Conservation (phyloP, 2,888 invertebrate species). For the Eueremaeus valkanovi region DNA sequence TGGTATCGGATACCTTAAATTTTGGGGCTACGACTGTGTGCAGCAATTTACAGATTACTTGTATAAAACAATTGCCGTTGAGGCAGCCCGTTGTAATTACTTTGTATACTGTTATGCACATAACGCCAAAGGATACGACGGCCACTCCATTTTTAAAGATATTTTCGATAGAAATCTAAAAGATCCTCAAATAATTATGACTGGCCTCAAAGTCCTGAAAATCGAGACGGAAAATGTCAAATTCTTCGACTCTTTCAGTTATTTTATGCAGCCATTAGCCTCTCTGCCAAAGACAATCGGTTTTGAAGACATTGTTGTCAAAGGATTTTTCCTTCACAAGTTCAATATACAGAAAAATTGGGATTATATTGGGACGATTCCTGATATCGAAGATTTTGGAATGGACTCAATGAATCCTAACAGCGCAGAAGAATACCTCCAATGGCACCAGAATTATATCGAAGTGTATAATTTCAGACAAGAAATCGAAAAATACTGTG, state of each 20-base stretch:
- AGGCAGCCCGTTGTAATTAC: background rate
- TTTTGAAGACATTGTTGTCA: background rate
- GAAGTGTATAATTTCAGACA: slow-evolving; percentile 13
- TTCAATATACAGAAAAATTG: background rate
- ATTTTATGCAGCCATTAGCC: background rate
- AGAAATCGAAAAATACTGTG: slow-evolving; percentile 25
- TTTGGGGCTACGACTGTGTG: background rate
- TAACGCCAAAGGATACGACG: slow-evolving; percentile 12
- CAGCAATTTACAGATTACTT: background rate
- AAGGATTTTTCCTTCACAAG: slow-evolving; percentile 21
- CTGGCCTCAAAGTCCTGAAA: background rate
- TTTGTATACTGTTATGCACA: background rate
- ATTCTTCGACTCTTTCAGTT: background rate
- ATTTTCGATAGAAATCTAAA: background rate
- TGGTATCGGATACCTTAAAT: background rate
- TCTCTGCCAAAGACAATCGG: background rate
- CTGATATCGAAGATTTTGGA: background rate
- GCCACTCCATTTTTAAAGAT: slow-evolving; percentile 1
- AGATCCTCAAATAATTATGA: background rate
- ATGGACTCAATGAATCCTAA: background rate
- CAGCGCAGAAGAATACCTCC: no score
- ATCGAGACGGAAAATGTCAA: background rate
- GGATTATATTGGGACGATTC: background rate
- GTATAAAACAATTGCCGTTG: background rate
- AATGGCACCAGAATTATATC: no score